Percentiles rank a stretch among this genome's conserved stretches.
These are phyloP conservation scores for Cathartes aura DNA, from an alignment of 2,113 vertebrate species.

Conservation along the genomic window DNA sequence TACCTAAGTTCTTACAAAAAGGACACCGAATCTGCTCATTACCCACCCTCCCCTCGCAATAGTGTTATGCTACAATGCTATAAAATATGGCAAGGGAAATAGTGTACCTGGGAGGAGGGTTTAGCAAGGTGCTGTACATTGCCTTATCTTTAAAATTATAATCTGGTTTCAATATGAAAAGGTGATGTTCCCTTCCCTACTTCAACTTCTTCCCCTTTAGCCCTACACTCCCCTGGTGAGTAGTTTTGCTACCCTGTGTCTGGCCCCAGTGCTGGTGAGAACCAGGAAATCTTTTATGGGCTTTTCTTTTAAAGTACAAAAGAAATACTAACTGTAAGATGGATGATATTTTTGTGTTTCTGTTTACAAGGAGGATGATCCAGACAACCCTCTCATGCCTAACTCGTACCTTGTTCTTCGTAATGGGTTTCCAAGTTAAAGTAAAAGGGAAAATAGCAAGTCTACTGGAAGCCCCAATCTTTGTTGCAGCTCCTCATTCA, in stretches of 20 bases:
- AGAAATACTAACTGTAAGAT: not conserved
- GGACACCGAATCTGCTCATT: not conserved
- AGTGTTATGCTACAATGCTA: not conserved
- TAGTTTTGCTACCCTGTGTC: not conserved
- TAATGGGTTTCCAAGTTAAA: conserved; percentile 89
- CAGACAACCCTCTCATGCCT: conserved; percentile 76
- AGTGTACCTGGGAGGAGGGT: not conserved
- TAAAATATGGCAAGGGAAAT: not conserved
- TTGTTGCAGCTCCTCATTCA: conserved; percentile 92
- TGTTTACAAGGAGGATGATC: conserved; percentile 81
- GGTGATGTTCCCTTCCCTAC: not conserved
- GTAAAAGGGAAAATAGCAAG: conserved; percentile 84
- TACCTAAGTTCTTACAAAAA: not conserved
- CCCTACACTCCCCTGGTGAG: accelerated
- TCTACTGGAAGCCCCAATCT: conserved; percentile 85
- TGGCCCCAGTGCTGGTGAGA: not conserved
- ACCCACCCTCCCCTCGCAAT: accelerated
- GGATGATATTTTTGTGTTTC: not conserved
- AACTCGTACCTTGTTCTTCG: conserved; percentile 82
- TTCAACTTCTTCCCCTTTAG: not conserved
- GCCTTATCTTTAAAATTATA: not conserved
- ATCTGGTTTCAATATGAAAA: not conserved
- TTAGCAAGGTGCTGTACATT: not conserved
- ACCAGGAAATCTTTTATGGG: not conserved
- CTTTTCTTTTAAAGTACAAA: not conserved